Conservation (phyloP, 1,140 invertebrate species). For the Leptoteleia sp. region DNA sequence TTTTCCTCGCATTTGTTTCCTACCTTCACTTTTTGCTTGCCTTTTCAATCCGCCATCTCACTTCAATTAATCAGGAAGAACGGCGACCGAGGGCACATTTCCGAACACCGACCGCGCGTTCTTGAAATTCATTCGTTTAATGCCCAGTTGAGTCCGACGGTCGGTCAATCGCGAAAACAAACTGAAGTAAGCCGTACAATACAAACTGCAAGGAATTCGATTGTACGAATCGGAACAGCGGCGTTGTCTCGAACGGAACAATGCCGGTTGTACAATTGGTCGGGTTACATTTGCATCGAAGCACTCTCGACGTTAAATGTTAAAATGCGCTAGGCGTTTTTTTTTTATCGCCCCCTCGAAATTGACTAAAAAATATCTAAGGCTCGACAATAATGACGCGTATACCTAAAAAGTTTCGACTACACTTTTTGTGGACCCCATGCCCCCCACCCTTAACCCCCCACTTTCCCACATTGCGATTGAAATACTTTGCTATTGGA, state of each 20-base stretch:
- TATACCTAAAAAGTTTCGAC: conserved; percentile 34
- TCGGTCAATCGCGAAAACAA: conserved; percentile 40
- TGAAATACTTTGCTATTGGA: conserved; percentile 23
- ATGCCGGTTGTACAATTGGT: conserved; percentile 20
- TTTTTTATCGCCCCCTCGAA: conserved; percentile 25
- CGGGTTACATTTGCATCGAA: conserved; percentile 10
- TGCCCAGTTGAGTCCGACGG: conserved; percentile 57
- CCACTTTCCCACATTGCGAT: too few relatives aligned
- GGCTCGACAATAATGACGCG: conserved; percentile 36
- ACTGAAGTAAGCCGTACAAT: conserved; percentile 20
- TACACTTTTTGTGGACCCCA: conserved; percentile 39
- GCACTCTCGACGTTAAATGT: conserved; percentile 1
- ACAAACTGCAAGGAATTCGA: conserved; percentile 25
- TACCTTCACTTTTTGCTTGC: neutral
- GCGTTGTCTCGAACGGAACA: conserved; percentile 26
- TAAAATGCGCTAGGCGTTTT: too few relatives aligned
- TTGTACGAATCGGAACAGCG: conserved; percentile 68
- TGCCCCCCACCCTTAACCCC: too few relatives aligned
- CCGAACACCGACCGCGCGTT: too few relatives aligned
- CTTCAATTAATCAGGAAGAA: conserved; percentile 61
- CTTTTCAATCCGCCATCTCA: neutral
- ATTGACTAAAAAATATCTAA: conserved; percentile 62
- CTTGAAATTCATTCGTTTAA: conserved; percentile 38
- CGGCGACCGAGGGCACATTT: too few relatives aligned
- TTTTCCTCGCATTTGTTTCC: conserved; percentile 5